Evolutionary conservation across 2,797 vertebrate genomes (phyloP).

Genomic region (Philypnodon macrostomus): DNA sequence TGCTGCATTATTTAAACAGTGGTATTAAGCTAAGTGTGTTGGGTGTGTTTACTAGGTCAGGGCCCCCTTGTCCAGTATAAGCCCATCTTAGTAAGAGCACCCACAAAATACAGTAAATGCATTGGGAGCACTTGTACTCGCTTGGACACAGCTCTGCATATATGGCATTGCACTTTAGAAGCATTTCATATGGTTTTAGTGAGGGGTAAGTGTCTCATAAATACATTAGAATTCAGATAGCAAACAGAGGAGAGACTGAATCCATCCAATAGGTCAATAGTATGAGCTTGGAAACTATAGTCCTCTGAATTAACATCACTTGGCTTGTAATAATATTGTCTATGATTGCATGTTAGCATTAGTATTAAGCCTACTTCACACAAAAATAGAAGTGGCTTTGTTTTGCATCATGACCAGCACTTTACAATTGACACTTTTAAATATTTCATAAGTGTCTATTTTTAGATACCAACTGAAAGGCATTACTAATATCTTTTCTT

Average conservation of each 20-base stretch:
- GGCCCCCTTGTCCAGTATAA: slow-evolving; percentile 15
- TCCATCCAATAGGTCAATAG: slow-evolving; percentile 31
- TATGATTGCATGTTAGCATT: neutral
- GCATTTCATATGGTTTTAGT: slow-evolving; percentile 50
- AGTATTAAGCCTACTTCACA: neutral
- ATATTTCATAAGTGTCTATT: slow-evolving; percentile 68
- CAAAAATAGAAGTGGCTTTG: slow-evolving; percentile 10
- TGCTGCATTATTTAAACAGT: slow-evolving; percentile 48
- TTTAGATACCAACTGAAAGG: slow-evolving; percentile 39
- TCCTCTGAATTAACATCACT: too few relatives aligned
- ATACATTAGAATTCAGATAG: slow-evolving; percentile 63
- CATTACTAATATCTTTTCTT: too few relatives aligned
- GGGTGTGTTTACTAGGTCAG: slow-evolving; percentile 48
- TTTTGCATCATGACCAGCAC: slow-evolving; percentile 34
- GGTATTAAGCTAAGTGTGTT: slow-evolving; percentile 42
- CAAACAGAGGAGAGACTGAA: slow-evolving; percentile 41
- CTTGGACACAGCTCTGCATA: slow-evolving; percentile 29
- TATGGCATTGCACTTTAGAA: slow-evolving; percentile 49
- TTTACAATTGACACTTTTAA: slow-evolving; percentile 63
- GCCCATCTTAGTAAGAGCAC: slow-evolving; percentile 12
- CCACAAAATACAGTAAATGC: neutral
- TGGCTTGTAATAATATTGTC: too few relatives aligned
- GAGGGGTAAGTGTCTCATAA: slow-evolving; percentile 60
- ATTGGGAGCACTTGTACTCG: slow-evolving; percentile 10
- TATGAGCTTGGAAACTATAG: neutral